Percentiles rank a stretch among this genome's conserved stretches.
Evolutionary conservation across 2,797 vertebrate genomes (phyloP).

Genomic region (Nothura maculosa): DNA sequence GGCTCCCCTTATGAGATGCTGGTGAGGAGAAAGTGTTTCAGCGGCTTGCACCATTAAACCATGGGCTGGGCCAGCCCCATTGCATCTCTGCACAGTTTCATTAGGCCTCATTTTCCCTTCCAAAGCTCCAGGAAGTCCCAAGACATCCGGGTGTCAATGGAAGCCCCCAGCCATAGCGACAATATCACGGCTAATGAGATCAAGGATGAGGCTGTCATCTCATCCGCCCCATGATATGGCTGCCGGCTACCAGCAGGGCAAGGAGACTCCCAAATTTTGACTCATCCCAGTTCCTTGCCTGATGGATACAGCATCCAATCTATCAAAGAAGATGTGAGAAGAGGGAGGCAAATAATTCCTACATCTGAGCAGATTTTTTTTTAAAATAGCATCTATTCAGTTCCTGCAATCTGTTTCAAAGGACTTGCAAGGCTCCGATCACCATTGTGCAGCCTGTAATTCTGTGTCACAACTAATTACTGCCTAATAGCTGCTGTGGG

Average conservation of each 20-base stretch:
- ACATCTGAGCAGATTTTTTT: constrained; percentile 18
- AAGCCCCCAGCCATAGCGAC: not conserved
- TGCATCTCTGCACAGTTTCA: not conserved
- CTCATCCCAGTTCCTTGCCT: not conserved
- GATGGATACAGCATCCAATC: rapidly evolving
- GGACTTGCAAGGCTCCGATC: constrained; percentile 87
- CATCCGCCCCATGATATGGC: not conserved
- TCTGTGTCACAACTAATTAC: constrained; percentile 96
- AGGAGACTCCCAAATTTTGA: not conserved
- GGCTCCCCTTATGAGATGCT: too few species aligned
- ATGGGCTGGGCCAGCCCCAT: not conserved
- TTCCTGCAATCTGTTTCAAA: constrained; percentile 92
- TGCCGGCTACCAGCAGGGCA: rapidly evolving
- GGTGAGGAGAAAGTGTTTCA: not conserved
- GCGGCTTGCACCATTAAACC: not conserved
- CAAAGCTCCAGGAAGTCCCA: not conserved
- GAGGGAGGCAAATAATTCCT: not conserved
- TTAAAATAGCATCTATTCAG: constrained; percentile 84
- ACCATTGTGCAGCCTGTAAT: constrained; percentile 89
- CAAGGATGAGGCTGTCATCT: constrained; percentile 1
- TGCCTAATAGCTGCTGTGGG: constrained; percentile 90
- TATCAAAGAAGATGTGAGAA: not conserved
- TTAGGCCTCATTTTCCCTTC: not conserved
- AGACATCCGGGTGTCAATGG: not conserved
- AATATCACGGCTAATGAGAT: not conserved